Conservation (phyloP, 2,888 invertebrate genomes). For the Busseola fusca region DNA sequence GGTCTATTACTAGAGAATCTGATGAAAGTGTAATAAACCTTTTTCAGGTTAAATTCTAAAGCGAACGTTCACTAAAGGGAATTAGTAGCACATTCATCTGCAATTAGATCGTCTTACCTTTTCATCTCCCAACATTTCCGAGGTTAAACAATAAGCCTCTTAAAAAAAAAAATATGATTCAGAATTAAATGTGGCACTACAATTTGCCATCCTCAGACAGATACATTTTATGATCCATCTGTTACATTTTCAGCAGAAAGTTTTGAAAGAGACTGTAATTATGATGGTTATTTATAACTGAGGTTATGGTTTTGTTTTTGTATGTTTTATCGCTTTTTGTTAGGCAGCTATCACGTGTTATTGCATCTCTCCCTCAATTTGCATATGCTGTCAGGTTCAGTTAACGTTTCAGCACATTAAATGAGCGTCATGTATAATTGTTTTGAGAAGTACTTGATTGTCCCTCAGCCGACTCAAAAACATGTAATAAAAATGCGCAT, state of each 20-base stretch:
- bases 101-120: not conserved
- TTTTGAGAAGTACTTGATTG: not conserved
- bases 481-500: constrained; percentile 6
- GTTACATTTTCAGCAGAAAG: not conserved
- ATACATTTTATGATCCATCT: not conserved
- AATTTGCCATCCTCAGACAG: not conserved
- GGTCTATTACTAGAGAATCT: not conserved
- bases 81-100: not conserved
- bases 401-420: not conserved
- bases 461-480: constrained; percentile 3
- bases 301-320: no score
- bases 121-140: not conserved
- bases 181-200: not conserved
- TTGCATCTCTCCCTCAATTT: not conserved
- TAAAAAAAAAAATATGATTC: not conserved
- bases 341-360: not conserved
- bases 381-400: not conserved
- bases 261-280: not conserved
- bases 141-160: not conserved
- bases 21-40: not conserved
- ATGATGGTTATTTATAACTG: no score
- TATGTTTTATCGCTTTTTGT: not conserved
- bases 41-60: not conserved
- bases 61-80: no score
- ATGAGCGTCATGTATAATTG: not conserved